A percentile compares a stretch with the other conserved stretches of the same genome.
These are phyloP conservation scores for Candoia aspera DNA, from an alignment of 2,113 vertebrate genomes.

Conservation along the genomic window DNA sequence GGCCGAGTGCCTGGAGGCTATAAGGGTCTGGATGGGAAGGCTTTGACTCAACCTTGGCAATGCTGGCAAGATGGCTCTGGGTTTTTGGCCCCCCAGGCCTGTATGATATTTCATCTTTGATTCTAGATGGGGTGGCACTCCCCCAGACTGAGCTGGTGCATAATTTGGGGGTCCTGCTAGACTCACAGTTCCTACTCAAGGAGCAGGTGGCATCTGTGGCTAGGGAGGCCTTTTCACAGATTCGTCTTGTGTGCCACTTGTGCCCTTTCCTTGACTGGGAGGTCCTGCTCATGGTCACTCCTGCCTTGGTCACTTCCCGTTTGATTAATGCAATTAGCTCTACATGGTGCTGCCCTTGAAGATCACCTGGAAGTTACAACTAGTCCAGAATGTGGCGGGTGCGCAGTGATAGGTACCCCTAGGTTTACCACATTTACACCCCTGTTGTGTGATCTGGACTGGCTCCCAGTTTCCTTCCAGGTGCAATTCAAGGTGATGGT, in stretches of 20 bases:
- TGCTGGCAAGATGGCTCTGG: not conserved
- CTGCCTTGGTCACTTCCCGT: too few species aligned
- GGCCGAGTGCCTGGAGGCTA: not conserved
- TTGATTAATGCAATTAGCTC: too few species aligned
- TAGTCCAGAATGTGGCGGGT: not conserved
- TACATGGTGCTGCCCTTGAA: not conserved
- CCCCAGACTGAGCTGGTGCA: too few species aligned
- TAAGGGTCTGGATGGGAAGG: not conserved
- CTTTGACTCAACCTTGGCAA: not conserved
- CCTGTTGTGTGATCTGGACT: too few species aligned
- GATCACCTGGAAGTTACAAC: not conserved
- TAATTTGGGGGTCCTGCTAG: too few species aligned
- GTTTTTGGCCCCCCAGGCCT: not conserved
- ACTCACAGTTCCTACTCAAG: too few species aligned
- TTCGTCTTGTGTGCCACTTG: not conserved
- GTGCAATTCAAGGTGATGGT: too few species aligned
- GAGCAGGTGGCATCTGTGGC: too few species aligned
- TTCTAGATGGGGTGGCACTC: not conserved
- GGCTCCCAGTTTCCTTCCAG: too few species aligned
- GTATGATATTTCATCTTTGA: not conserved
- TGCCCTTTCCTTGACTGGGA: not conserved
- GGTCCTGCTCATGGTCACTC: too few species aligned
- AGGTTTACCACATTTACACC: too few species aligned
- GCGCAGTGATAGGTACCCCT: not conserved
- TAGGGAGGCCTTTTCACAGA: not conserved